phyloP scores from a whole-genome alignment of 1,140 invertebrate genomes.

The Drosophila sucinea region DNA sequence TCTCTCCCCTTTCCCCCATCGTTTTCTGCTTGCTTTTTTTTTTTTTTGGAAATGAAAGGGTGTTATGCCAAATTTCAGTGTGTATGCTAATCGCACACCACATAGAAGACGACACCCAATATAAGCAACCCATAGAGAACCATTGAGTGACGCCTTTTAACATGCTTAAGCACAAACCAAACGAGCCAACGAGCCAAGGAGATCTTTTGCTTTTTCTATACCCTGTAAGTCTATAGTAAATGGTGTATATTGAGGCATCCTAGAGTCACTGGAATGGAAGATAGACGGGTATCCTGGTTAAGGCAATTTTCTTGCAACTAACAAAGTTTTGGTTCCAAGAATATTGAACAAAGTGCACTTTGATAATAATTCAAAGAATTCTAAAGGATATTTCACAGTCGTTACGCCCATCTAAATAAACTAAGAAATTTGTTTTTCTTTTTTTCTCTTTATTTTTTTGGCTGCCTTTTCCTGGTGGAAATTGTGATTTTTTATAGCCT shows the following conservation, averaged over 20 bases:
- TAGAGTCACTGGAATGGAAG: too few relatives aligned
- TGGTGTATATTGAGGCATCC: not conserved
- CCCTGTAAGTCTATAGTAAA: not conserved
- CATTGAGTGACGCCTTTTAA: slow-evolving; percentile 44
- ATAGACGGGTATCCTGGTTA: too few relatives aligned
- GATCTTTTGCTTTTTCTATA: slow-evolving; percentile 31
- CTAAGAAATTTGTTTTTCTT: slow-evolving; percentile 1
- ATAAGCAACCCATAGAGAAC: slow-evolving; percentile 10
- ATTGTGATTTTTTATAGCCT: slow-evolving; percentile 74
- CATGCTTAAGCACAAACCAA: slow-evolving; percentile 71
- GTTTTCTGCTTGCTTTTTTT: too few relatives aligned
- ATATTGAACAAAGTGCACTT: too few relatives aligned
- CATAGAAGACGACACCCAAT: slow-evolving; percentile 32
- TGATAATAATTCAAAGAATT: too few relatives aligned
- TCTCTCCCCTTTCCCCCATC: slow-evolving; percentile 31
- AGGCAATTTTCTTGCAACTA: too few relatives aligned
- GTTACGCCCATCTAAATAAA: too few relatives aligned
- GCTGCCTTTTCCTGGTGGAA: slow-evolving; percentile 57
- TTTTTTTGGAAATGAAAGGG: slow-evolving; percentile 53
- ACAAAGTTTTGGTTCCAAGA: too few relatives aligned
- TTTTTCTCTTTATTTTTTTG: slow-evolving; percentile 28
- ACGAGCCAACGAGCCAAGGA: slow-evolving; percentile 52
- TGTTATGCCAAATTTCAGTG: slow-evolving; percentile 45
- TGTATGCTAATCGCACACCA: slow-evolving; percentile 76
- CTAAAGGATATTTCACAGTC: too few relatives aligned